phyloP scores from a whole-genome alignment of 2,113 vertebrate genomes.

The Macaca nemestrina region DNA sequence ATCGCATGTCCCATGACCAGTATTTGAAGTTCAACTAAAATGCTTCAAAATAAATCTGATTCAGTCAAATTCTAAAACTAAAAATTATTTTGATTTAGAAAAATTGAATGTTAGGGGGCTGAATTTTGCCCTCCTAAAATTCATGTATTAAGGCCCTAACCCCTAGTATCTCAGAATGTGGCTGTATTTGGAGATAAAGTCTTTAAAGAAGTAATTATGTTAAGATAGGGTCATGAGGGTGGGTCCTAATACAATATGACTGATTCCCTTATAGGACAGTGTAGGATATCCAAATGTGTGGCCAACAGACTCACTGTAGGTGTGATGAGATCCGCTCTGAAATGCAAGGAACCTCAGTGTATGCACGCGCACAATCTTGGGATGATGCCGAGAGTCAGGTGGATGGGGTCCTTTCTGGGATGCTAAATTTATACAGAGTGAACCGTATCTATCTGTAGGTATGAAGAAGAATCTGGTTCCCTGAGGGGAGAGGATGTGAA shows the following conservation, averaged over 20 bases:
- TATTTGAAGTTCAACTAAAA: not conserved
- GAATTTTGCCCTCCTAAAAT: not conserved
- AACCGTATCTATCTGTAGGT: not conserved
- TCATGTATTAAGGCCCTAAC: not conserved
- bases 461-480: not conserved
- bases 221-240: not conserved
- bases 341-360: not conserved
- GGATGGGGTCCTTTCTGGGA: not conserved
- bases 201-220: not conserved
- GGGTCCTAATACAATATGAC: not conserved
- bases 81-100: not conserved
- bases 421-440: not conserved
- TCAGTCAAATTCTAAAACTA: not conserved
- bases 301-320: not conserved
- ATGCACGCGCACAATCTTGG: not conserved
- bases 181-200: not conserved
- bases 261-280: not conserved
- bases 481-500: not conserved
- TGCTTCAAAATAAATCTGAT: not conserved
- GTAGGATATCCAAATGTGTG: not conserved
- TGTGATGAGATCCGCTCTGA: not conserved
- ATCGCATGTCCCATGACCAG: not conserved
- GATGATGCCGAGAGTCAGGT: not conserved
- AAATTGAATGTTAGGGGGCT: not conserved
- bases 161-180: not conserved